These are phyloP conservation scores for Nanorana parkeri DNA, from an alignment of 2,113 vertebrate species.

Conservation along the genomic window DNA sequence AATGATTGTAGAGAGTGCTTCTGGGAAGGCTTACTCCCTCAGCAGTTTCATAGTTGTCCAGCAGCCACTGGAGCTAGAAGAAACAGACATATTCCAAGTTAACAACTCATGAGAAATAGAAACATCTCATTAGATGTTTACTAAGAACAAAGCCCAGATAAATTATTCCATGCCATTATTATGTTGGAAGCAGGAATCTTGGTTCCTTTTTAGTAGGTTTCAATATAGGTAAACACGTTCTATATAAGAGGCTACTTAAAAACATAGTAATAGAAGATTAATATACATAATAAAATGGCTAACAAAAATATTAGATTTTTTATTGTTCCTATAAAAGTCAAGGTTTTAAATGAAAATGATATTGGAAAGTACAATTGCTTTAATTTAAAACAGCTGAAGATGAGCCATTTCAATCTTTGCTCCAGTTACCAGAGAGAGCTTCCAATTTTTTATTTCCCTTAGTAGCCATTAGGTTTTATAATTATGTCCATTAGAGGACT, in stretches of 20 bases:
- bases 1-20: conserved; percentile 85
- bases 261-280: conserved; percentile 5
- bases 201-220: neutral
- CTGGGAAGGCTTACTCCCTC: conserved; percentile 84
- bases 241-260: neutral
- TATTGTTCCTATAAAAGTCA: conserved; percentile 10
- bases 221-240: neutral
- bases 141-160: neutral
- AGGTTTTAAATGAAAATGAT: conserved; percentile 39
- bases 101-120: neutral
- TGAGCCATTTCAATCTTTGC: conserved; percentile 53
- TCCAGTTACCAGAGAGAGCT: conserved; percentile 54
- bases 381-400: conserved; percentile 51
- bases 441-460: conserved; percentile 38
- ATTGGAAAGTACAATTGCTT: conserved; percentile 44
- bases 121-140: neutral
- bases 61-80: conserved; percentile 81
- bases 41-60: conserved; percentile 86
- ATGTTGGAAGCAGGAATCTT: neutral
- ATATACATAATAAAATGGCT: conserved; percentile 41
- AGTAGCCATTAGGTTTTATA: conserved; percentile 44
- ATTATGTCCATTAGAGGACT: conserved; percentile 23
- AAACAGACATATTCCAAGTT: conserved; percentile 51
- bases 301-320: conserved; percentile 23
- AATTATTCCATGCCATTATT: neutral